phyloP scores from a whole-genome alignment of 2,888 invertebrate genomes.

The Lydus trimaculatus region DNA sequence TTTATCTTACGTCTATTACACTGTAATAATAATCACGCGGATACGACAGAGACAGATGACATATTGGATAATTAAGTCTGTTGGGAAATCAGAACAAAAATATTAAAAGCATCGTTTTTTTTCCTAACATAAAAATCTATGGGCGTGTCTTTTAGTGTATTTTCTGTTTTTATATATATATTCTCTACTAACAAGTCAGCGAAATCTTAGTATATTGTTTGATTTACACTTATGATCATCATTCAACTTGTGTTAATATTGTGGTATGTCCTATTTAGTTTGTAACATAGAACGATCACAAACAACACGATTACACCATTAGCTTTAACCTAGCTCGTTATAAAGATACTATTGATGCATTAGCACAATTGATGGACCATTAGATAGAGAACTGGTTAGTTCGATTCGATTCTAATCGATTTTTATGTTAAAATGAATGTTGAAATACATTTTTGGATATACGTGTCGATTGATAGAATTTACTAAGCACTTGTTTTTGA shows the following conservation, averaged over 20 bases:
- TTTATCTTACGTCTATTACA: not conserved
- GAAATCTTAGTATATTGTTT: not conserved
- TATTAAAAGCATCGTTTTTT: not conserved
- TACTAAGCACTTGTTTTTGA: not conserved
- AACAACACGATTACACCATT: constrained; percentile 4
- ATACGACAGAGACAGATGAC: not conserved
- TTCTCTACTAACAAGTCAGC: not conserved
- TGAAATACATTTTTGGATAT: not conserved
- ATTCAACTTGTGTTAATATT: not conserved
- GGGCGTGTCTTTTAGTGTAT: not conserved
- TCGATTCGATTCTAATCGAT: not conserved
- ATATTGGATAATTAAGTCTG: not conserved
- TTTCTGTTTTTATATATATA: too few species aligned
- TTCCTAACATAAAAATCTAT: not conserved
- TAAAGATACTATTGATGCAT: not conserved
- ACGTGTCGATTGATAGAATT: not conserved
- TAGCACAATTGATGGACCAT: not conserved
- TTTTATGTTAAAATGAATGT: not conserved
- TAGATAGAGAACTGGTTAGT: not conserved
- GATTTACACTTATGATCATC: not conserved
- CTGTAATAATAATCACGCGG: not conserved
- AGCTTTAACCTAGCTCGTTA: not conserved
- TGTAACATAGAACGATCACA: not conserved
- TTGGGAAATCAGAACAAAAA: not conserved
- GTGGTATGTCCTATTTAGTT: not conserved